Evolutionary conservation across 2,888 invertebrate species (phyloP), one percentile per base, ranked within the genome.

Genomic region (Xylota sylvarum): DNA sequence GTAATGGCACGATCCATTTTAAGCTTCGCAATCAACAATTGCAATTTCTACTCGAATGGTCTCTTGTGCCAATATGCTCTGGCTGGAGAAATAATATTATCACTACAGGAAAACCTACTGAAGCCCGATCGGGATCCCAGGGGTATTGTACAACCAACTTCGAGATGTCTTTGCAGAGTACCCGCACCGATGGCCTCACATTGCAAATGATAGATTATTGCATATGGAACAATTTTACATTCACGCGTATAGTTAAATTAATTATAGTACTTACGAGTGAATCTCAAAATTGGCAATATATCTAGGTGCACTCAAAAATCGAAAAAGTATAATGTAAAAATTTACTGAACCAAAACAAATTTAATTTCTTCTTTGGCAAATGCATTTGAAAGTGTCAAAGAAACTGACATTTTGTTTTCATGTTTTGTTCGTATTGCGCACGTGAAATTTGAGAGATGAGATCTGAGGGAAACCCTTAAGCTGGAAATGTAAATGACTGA

Each of bases 51-150:
- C 35, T 88, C 92, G 0, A 89, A 90, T 27, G 35, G 90, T 0
- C 89, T 89, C 56, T 74, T 92, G 14, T 90, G 91, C 6, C 89
- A 90, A 4, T 90, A 89, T 67, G 90, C 90, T 4, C 60, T 92
- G 37, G 88, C 93, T 32, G 90, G 90, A 27, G 90, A 92, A 88
- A 89, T 91, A n/a, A 89, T 92, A 76, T 90, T 89, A 83, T 89
- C 88, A 1, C 74, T 92, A 48, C 92, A 92, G 73, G 89, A 90
- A 35, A 83, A 88, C 6, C 32, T 91, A 55, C 85, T 92, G 7
- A 90, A 89, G 43, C 91, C 91, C 1, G 19, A 35, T 7, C 78
- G 89, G 5, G 90, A 89, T 85, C 83, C 83, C 0, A 74, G 87
- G 46, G 10, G 9, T 27, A 87, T 87, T 46, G 56, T 43, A 5